Percentiles rank a stretch among this genome's conserved stretches.
Conservation (phyloP, 2,888 invertebrate genomes). For the Lomographa bimaculata region DNA sequence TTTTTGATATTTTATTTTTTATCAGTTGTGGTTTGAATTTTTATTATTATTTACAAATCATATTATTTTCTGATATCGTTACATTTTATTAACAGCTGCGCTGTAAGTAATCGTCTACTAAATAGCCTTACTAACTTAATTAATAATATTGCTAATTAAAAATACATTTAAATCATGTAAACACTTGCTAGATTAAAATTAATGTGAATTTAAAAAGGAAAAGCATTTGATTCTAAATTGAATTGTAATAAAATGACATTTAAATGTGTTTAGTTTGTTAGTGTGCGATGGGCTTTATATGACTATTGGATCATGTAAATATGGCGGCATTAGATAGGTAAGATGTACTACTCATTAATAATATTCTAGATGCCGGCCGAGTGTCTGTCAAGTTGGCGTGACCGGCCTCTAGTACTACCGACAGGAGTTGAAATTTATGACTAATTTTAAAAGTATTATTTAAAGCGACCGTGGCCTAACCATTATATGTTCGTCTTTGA, state of each 20-base stretch:
- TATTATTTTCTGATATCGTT: conserved; percentile 49
- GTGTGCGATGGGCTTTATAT: conserved; percentile 8
- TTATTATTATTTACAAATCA: too few species aligned
- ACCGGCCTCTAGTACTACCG: too few species aligned
- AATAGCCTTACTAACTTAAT: conserved; percentile 82
- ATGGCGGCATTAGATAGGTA: too few species aligned
- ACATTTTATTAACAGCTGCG: conserved; percentile 47
- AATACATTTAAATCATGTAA: conserved; percentile 63
- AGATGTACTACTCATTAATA: too few species aligned
- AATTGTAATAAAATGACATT: conserved; percentile 78
- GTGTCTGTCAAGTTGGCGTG: too few species aligned
- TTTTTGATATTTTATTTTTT: conserved; percentile 7
- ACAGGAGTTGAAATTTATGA: too few species aligned
- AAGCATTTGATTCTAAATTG: conserved; percentile 83
- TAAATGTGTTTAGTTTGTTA: conserved; percentile 58
- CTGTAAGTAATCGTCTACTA: conserved; percentile 67
- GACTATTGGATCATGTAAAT: conserved; percentile 7
- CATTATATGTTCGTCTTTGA: too few species aligned
- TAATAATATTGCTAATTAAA: conserved; percentile 63
- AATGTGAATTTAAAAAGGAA: conserved; percentile 73
- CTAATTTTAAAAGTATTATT: too few species aligned
- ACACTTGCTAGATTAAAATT: conserved; percentile 71
- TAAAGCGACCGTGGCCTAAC: too few species aligned
- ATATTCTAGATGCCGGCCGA: too few species aligned
- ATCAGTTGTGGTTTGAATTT: too few species aligned